Conservation (phyloP, 2,888 invertebrate genomes). For the Dysmachus trigonus region DNA sequence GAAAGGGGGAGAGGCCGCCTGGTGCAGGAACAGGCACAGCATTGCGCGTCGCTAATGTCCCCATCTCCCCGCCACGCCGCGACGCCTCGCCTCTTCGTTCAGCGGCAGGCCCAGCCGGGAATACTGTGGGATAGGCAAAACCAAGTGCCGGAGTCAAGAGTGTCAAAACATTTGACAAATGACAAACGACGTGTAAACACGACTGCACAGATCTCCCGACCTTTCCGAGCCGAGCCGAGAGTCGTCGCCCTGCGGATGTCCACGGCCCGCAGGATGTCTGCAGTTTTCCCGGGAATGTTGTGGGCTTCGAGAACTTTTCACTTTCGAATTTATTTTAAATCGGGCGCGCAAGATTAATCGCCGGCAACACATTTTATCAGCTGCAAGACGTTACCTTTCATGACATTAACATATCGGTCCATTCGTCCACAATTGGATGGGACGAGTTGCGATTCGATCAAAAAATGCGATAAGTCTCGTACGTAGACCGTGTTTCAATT, state of each 20-base stretch:
- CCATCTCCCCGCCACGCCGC: background rate
- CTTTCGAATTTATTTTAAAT: background rate
- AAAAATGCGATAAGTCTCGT: background rate
- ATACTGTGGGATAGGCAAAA: background rate
- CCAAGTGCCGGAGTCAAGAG: slow-evolving; percentile 15
- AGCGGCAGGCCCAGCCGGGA: background rate
- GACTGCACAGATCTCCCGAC: slow-evolving; percentile 2
- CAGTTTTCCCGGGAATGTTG: background rate
- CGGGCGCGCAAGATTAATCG: background rate
- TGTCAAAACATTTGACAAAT: slow-evolving; percentile 42
- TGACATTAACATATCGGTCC: background rate
- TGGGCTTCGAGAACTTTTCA: background rate
- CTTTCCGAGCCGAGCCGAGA: background rate
- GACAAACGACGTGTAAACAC: slow-evolving; percentile 38
- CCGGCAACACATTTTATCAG: background rate
- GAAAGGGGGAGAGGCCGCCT: background rate
- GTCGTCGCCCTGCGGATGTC: background rate
- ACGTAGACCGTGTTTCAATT: background rate
- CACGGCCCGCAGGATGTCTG: background rate
- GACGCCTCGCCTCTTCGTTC: background rate
- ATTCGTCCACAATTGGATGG: background rate
- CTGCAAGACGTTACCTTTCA: background rate
- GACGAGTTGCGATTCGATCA: background rate
- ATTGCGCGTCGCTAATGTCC: background rate
- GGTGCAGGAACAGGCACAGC: background rate